Evolutionary conservation across 2,888 invertebrate genomes (phyloP), one percentile per base, ranked within the genome.

Genomic region (Germaria angustata): DNA sequence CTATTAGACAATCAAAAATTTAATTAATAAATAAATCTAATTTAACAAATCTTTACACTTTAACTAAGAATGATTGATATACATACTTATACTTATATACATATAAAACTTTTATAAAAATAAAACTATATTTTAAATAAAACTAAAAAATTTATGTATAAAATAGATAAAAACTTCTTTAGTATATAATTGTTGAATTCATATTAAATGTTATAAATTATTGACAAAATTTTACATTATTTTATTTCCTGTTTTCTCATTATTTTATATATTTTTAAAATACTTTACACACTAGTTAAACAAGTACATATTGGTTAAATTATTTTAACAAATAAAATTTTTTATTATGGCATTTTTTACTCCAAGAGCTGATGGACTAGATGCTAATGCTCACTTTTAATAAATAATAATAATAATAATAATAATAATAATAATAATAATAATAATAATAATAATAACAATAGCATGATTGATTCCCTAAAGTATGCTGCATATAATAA

Each of bases 1-100:
- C 77, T 61, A 51, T 69, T 61, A 24, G 77, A 77, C 77, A 77
- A 77, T 77, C 77, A 77, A 77, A 69, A 44, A n/a, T 20, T 28
- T 41, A 44, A 39, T 51, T 4, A 61, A 71, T 22, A 61, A 20
- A 41, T 22, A 53, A 63, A 53, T 41, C 22, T 20, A 53, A 68
- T 22, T 32, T 32, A 59, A 51, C 15, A 77, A 39, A 69, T 44
- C 34, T 77, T 77, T 75, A 66, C 46, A 75, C 9, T 68, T 51
- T 41, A 66, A 68, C 20, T 59, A 68, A 55, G 3, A 57, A 13
- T n/a, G n/a, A n/a, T n/a, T n/a, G n/a, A n/a, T n/a, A n/a, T n/a
- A n/a, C n/a, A n/a, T n/a, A n/a, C n/a, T n/a, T n/a, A n/a, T n/a
- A n/a, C n/a, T n/a, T n/a, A n/a, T n/a, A n/a, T n/a, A 55, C 24